These are phyloP conservation scores for Machaerirhynchus nigripectus DNA, from an alignment of 2,113 vertebrate genomes.

Conservation along the genomic window DNA sequence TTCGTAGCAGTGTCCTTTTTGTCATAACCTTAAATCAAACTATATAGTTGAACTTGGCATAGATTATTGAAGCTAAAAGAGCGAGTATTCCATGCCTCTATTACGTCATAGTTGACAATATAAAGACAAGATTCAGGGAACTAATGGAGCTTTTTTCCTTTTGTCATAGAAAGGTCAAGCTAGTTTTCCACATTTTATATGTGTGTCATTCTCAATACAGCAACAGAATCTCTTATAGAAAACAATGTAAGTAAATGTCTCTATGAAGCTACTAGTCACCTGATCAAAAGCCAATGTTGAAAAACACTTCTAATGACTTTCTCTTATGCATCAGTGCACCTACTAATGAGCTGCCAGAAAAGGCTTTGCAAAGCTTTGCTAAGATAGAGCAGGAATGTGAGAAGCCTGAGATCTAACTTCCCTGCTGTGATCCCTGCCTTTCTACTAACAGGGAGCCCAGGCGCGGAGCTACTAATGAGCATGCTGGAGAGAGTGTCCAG, in stretches of 20 bases:
- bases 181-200: conserved; percentile 78
- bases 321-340: conserved; percentile 99
- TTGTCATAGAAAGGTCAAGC: conserved; percentile 78
- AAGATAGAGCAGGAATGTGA: conserved; percentile 94
- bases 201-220: conserved; percentile 79
- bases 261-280: conserved; percentile 86
- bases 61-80: conserved; percentile 71
- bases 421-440: conserved; percentile 98
- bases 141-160: conserved; percentile 71
- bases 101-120: conserved; percentile 74
- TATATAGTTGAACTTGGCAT: conserved; percentile 55
- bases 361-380: conserved; percentile 93
- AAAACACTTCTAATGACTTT: conserved; percentile 99
- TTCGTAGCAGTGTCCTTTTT: conserved; percentile 26
- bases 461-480: conserved; percentile 94
- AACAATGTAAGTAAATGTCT: conserved; percentile 86
- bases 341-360: conserved; percentile 99
- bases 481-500: conserved; percentile 86
- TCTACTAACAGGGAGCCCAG: conserved; percentile 93
- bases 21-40: conserved; percentile 60
- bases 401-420: conserved; percentile 96
- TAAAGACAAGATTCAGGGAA: conserved; percentile 70
- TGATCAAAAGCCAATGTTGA: conserved; percentile 94
- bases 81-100: conserved; percentile 51
- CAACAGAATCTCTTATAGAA: conserved; percentile 79